Conservation (phyloP, 2,113 vertebrate genomes). For the Cacatua alba region DNA sequence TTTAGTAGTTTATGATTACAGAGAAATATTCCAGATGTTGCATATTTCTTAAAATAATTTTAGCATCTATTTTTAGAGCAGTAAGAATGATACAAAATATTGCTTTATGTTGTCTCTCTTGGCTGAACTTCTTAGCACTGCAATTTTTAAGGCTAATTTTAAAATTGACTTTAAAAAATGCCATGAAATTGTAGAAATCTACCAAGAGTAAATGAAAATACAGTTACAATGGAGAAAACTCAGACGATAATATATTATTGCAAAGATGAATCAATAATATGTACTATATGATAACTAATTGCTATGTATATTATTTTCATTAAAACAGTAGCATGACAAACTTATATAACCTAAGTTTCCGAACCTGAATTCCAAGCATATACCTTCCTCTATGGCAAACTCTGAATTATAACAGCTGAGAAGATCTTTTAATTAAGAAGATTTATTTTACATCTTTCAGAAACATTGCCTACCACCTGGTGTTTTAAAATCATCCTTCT, state of each 20-base stretch:
- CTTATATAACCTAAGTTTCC: background rate
- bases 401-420: background rate
- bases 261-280: slow-evolving; percentile 38
- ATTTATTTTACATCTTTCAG: background rate
- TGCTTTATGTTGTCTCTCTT: background rate
- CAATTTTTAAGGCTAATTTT: slow-evolving; percentile 63
- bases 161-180: background rate
- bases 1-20: slow-evolving; percentile 14
- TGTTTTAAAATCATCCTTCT: background rate
- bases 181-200: slow-evolving; percentile 9
- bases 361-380: background rate
- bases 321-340: background rate
- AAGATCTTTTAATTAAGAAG: background rate
- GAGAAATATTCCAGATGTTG: slow-evolving; percentile 23
- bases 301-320: background rate
- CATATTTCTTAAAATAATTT: slow-evolving; percentile 57
- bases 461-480: background rate
- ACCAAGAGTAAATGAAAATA: slow-evolving; percentile 60
- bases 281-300: slow-evolving; percentile 20
- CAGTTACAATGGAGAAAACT: slow-evolving; percentile 28
- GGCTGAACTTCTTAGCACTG: background rate
- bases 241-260: slow-evolving; percentile 32
- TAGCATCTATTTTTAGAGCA: slow-evolving; percentile 38
- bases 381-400: background rate
- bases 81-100: slow-evolving; percentile 50